These are phyloP conservation scores for Eumeta japonica DNA, from an alignment of 1,140 invertebrate species.

Conservation along the genomic window DNA sequence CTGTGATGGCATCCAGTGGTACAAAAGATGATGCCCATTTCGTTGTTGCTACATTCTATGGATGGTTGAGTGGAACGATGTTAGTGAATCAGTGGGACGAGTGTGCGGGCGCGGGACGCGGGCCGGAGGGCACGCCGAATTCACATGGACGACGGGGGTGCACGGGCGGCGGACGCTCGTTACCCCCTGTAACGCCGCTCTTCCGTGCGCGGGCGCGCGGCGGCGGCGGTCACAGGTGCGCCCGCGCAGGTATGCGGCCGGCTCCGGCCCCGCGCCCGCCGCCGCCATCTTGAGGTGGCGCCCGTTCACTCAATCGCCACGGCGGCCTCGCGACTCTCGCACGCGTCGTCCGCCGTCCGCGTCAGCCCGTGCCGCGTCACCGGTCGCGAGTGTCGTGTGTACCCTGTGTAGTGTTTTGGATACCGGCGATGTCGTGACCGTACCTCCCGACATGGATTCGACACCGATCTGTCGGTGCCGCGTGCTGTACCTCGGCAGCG, in stretches of 20 bases:
- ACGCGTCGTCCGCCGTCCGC: constrained; percentile 21
- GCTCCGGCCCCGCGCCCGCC: constrained; percentile 10
- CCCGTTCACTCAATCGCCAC: constrained; percentile 48
- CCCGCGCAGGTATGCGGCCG: constrained; percentile 40
- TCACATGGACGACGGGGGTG: not conserved
- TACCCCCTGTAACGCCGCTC: not conserved
- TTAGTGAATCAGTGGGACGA: too few relatives aligned
- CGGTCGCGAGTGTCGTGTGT: constrained; percentile 23
- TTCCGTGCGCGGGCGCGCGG: too few relatives aligned
- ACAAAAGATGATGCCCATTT: too few relatives aligned
- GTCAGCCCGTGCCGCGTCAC: constrained; percentile 11
- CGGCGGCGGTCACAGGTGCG: constrained; percentile 50
- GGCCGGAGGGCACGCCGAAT: too few relatives aligned
- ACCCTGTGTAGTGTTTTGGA: constrained; percentile 47
- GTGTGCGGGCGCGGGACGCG: too few relatives aligned
- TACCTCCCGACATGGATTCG: constrained; percentile 62
- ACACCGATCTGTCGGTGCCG: constrained; percentile 94
- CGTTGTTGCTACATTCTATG: too few relatives aligned
- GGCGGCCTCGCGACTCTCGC: constrained; percentile 37
- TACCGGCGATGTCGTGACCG: too few relatives aligned
- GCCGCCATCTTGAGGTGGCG: constrained; percentile 48
- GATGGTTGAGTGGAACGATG: too few relatives aligned
- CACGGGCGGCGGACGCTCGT: not conserved
- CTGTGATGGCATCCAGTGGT: too few relatives aligned
- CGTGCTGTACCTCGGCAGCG: constrained; percentile 96